A percentile compares a stretch with the other conserved stretches of the same genome.
Conservation (phyloP, 2,113 vertebrate genomes). For the Ceratotherium simum region DNA sequence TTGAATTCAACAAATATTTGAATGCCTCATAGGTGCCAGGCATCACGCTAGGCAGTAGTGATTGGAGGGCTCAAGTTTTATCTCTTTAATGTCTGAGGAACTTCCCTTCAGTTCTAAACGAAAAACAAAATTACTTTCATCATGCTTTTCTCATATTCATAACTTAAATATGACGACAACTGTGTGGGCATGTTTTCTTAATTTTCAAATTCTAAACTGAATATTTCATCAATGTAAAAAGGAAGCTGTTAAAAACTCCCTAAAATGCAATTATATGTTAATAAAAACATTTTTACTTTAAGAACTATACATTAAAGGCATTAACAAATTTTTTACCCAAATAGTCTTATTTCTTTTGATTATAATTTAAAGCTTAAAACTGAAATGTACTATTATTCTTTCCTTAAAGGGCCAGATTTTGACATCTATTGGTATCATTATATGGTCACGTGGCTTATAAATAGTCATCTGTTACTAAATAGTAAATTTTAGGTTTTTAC, state of each 20-base stretch:
- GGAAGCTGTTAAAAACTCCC: background rate
- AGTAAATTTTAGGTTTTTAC: conserved; percentile 2
- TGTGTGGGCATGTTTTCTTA: background rate
- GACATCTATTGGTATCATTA: background rate
- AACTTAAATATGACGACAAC: background rate
- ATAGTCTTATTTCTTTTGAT: background rate
- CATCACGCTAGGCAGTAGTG: background rate
- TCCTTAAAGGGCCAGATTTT: background rate
- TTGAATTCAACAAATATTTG: conserved; percentile 59
- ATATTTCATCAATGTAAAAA: background rate
- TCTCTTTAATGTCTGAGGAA: background rate
- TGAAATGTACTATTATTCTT: background rate
- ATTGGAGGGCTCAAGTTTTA: background rate
- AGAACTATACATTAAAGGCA: background rate
- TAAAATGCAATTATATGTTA: conserved; percentile 7
- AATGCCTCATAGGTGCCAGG: background rate
- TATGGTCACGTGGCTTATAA: background rate
- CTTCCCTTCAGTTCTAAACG: conserved; percentile 18
- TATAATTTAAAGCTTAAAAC: conserved; percentile 11
- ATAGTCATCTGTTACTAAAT: background rate
- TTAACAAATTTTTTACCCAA: background rate
- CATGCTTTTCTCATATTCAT: background rate
- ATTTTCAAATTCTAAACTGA: conserved; percentile 44
- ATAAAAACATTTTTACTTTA: background rate
- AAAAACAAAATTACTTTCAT: conserved; percentile 43